phyloP scores from a whole-genome alignment of 2,113 vertebrate genomes.

The Pycnonotus jocosus region DNA sequence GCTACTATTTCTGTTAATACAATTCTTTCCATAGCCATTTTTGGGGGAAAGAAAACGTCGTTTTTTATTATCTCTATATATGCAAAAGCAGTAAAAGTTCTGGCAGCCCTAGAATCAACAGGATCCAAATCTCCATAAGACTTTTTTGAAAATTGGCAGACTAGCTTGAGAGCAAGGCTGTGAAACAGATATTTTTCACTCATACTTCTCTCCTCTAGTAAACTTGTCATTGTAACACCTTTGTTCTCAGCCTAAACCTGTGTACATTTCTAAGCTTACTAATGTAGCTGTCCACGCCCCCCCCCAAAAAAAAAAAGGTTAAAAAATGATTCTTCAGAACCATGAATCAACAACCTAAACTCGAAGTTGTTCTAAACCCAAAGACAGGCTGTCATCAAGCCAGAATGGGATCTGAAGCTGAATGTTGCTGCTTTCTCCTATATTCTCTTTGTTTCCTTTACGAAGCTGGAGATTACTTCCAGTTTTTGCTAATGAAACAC shows the following conservation, averaged over 20 bases:
- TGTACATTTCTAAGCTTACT: background rate
- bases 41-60: background rate
- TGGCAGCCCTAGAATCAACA: background rate
- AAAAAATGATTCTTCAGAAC: background rate
- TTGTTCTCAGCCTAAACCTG: background rate
- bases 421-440: background rate
- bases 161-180: background rate
- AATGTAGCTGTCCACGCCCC: background rate
- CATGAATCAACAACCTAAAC: background rate
- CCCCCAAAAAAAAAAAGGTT: background rate
- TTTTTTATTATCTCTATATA: background rate
- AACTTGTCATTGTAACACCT: background rate
- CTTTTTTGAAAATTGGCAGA: background rate
- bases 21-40: background rate
- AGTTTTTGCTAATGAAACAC: background rate
- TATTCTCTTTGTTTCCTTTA: background rate
- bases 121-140: background rate
- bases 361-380: background rate
- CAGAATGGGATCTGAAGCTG: background rate
- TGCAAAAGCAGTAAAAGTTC: background rate
- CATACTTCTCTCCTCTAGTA: background rate
- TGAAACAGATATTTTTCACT: background rate
- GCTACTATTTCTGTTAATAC: background rate
- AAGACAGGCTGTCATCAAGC: background rate
- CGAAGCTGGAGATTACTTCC: background rate